These are phyloP conservation scores for Drosophila nigricruria DNA, from an alignment of 2,888 invertebrate genomes.

Conservation along the genomic window DNA sequence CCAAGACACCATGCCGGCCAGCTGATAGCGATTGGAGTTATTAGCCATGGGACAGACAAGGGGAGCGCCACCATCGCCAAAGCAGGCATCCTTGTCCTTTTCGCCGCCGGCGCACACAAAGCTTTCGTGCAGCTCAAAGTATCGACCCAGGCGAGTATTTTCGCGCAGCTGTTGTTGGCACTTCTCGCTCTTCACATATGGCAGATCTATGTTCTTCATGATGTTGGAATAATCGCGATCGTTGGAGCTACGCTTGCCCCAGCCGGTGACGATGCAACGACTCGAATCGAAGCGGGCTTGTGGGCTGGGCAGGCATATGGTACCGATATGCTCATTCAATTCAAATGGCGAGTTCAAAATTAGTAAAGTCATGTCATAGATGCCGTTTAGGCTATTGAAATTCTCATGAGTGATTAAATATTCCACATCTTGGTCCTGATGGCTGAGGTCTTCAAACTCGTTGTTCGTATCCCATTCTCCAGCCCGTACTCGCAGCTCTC, in stretches of 20 bases:
- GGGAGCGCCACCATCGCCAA: conserved; percentile 92
- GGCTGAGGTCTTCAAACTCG: conserved; percentile 85
- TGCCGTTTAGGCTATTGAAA: conserved; percentile 84
- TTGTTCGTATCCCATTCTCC: conserved; percentile 87
- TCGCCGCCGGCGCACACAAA: conserved; percentile 93
- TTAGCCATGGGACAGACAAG: conserved; percentile 89
- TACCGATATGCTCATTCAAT: conserved; percentile 88
- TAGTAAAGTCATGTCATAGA: conserved; percentile 91
- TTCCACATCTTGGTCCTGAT: conserved; percentile 89
- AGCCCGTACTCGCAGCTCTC: conserved; percentile 86
- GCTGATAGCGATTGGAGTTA: conserved; percentile 61
- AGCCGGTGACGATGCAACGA: conserved; percentile 80
- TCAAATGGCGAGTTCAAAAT: conserved; percentile 88
- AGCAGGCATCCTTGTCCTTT: conserved; percentile 89
- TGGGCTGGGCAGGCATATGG: conserved; percentile 88
- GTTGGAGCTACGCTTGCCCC: conserved; percentile 71
- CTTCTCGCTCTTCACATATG: conserved; percentile 86
- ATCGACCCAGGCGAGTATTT: conserved; percentile 88
- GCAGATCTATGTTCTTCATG: conserved; percentile 89
- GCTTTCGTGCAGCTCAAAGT: conserved; percentile 88
- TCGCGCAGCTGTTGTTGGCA: conserved; percentile 86
- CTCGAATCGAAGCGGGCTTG: conserved; percentile 71
- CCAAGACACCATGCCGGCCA: conserved; percentile 91
- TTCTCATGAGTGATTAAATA: conserved; percentile 87
- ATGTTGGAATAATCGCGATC: conserved; percentile 87